Evolutionary conservation across 2,888 invertebrate genomes (phyloP).

Genomic region (Perizoma flavofasciatum): DNA sequence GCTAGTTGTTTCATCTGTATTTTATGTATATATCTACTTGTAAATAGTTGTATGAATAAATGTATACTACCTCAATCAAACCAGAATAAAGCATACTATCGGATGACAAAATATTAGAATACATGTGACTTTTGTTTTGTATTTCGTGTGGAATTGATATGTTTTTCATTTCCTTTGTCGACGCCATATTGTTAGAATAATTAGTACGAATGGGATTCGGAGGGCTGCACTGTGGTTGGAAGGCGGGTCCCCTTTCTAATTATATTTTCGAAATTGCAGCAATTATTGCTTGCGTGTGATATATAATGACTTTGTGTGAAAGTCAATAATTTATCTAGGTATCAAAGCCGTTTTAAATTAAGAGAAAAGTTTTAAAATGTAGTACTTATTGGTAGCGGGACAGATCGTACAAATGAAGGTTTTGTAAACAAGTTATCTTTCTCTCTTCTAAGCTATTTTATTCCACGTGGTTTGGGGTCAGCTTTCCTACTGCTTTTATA

Average conservation of each 20-base stretch:
- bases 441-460: too few species aligned
- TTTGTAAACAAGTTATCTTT: too few species aligned
- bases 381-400: not conserved
- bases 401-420: too few species aligned
- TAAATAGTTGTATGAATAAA: too few species aligned
- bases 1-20: too few species aligned
- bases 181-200: slow-evolving; percentile 39
- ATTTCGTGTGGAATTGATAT: slow-evolving; percentile 35
- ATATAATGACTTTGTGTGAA: slow-evolving; percentile 21
- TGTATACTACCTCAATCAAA: too few species aligned
- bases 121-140: slow-evolving; percentile 13
- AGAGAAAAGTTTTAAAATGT: not conserved
- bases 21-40: too few species aligned
- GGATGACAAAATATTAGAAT: too few species aligned
- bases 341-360: too few species aligned
- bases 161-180: slow-evolving; percentile 47
- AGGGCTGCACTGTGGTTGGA: slow-evolving; percentile 31
- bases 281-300: slow-evolving; percentile 34
- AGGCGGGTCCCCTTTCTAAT: slow-evolving; percentile 35
- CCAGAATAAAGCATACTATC: too few species aligned
- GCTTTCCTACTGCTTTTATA: too few species aligned
- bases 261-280: slow-evolving; percentile 34
- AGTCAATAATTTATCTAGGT: slow-evolving; percentile 11
- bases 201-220: slow-evolving; percentile 30
- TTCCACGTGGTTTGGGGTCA: too few species aligned